Percentiles rank a stretch among this genome's conserved stretches.
Evolutionary conservation across 1,140 invertebrate species (phyloP).

Genomic region (Solen grandis): DNA sequence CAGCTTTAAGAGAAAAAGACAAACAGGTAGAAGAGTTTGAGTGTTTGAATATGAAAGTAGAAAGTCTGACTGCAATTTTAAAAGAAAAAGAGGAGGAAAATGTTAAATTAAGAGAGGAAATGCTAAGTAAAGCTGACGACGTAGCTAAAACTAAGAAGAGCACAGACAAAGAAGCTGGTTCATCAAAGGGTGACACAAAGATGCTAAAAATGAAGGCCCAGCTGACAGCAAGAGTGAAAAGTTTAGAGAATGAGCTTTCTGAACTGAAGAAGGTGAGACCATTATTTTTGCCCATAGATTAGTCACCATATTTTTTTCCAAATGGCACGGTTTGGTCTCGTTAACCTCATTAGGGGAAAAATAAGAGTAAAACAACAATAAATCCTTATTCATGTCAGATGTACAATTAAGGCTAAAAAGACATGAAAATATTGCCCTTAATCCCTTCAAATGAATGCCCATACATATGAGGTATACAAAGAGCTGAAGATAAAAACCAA

Average conservation of each 20-base stretch:
- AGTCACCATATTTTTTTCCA: neutral
- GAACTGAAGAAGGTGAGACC: conserved; percentile 83
- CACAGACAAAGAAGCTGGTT: conserved; percentile 34
- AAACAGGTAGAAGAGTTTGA: conserved; percentile 51
- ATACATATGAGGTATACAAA: too few species aligned
- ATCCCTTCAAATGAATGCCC: too few species aligned
- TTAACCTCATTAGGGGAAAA: neutral
- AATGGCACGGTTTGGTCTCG: neutral
- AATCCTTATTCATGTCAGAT: too few species aligned
- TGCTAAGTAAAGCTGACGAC: conserved; percentile 54
- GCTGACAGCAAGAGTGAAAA: conserved; percentile 90
- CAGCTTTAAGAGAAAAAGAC: conserved; percentile 50
- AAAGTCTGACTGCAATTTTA: conserved; percentile 37
- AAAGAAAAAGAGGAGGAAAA: conserved; percentile 57
- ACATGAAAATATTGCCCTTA: too few species aligned
- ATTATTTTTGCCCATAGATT: neutral
- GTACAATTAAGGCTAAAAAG: too few species aligned
- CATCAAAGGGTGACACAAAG: conserved; percentile 75
- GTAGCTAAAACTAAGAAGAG: conserved; percentile 54
- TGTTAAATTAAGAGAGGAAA: conserved; percentile 29
- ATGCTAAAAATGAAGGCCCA: conserved; percentile 92
- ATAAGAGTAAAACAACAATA: neutral
- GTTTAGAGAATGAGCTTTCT: conserved; percentile 90
- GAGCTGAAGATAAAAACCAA: too few species aligned
- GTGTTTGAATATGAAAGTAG: conserved; percentile 35